Evolutionary conservation across 2,888 invertebrate species (phyloP), one percentile per base, ranked within the genome.

Genomic region (Dynastes hyllus): DNA sequence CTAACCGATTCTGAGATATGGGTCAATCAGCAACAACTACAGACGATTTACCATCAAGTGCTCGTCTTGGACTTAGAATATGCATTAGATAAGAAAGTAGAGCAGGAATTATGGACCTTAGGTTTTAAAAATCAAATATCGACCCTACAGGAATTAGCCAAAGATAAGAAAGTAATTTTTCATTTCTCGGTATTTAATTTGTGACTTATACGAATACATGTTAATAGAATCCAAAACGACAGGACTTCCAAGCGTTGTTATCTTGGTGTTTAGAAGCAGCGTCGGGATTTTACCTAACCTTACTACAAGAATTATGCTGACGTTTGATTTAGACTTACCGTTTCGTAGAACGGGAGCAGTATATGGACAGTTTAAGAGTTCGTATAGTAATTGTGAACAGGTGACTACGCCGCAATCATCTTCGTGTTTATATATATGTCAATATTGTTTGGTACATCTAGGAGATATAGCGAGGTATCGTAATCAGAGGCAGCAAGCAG

Each of bases 41-140:
- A 89, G 83, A 87, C 86, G 1, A 87, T 89, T 40, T 93, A 93
- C 86, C 94, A 94, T 87, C 92, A 94, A 88, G 93, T 96, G 75
- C 90, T 97, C 80, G 92, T 96, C 76, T 89, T 94, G 78, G 96
- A 96, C 88, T 90, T 96, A 84, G 96, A 96, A 88, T 96, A 95
- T 91, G 96, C 96, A 16, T 89, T 97, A 85, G 96, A 96, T 88
- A 95, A 95, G 88, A 96, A 96, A 90, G 95, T 96, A 45, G 97
- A 97, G 87, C 96, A 96, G 87, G 96, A 96, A 86, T 90, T 97
- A 83, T 97, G 96, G 96, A 96, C 95, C 89, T 91, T 95, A 84
- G 95, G 95, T 73, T 96, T 97, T 90, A 96, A 96, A 88, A 95
- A 95, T 89, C 95, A 95, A 88, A 96, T 97, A 88, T 94, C 94